phyloP scores from a whole-genome alignment of 2,113 vertebrate genomes.

The Cynoglossus semilaevis region DNA sequence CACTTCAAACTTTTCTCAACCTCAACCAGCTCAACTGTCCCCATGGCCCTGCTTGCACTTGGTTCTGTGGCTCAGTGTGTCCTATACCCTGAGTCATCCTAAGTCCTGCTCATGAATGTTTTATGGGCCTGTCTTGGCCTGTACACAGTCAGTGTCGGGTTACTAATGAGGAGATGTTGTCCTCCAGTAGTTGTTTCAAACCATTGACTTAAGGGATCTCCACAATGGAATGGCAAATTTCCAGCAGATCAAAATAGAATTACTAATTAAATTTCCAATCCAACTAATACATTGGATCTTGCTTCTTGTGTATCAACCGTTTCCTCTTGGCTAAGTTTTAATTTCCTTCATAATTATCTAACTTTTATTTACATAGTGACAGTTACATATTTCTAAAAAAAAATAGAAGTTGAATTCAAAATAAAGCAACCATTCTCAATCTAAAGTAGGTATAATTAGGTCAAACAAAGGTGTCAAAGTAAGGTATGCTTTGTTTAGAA shows the following conservation, averaged over 20 bases:
- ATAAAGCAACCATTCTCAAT: no score
- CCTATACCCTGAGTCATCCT: slow-evolving; percentile 8
- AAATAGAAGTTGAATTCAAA: no score
- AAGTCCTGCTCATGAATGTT: slow-evolving; percentile 64
- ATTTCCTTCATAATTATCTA: no score
- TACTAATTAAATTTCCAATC: neutral
- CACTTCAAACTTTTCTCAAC: slow-evolving; percentile 62
- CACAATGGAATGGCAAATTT: slow-evolving; percentile 14
- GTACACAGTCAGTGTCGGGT: slow-evolving; percentile 53
- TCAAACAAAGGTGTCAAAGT: no score
- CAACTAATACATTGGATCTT: no score
- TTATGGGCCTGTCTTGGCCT: slow-evolving; percentile 45
- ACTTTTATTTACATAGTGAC: no score
- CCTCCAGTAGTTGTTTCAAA: slow-evolving; percentile 16
- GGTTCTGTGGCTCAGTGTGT: slow-evolving; percentile 13
- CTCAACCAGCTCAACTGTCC: slow-evolving; percentile 3
- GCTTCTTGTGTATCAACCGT: no score
- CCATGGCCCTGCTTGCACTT: slow-evolving; percentile 56
- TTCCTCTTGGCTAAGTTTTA: no score
- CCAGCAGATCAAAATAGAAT: slow-evolving; percentile 4
- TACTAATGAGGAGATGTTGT: slow-evolving; percentile 52
- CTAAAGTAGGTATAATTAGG: no score
- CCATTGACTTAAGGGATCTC: slow-evolving; percentile 11
- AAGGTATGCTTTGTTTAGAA: no score
- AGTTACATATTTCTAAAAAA: no score